Conservation (phyloP, 2,888 invertebrate species). For the Drosophila mimica region DNA sequence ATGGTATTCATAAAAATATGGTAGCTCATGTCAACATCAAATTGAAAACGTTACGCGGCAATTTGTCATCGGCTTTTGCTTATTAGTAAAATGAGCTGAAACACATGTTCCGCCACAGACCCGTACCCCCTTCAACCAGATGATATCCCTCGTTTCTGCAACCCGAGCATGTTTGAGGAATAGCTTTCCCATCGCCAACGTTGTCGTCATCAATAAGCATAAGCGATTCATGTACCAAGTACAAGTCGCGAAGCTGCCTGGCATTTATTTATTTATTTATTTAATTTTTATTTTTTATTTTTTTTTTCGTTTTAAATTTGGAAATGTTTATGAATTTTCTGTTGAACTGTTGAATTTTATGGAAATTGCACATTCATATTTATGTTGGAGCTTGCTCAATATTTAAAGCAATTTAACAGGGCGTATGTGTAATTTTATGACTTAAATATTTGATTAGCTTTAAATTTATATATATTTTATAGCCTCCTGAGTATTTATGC, state of each 20-base stretch:
- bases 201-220: slow-evolving; percentile 57
- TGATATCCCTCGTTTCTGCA: background rate
- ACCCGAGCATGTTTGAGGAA: slow-evolving; percentile 11
- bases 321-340: slow-evolving; percentile 40
- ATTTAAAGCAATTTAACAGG: slow-evolving; percentile 17
- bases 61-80: slow-evolving; percentile 74
- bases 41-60: slow-evolving; percentile 61
- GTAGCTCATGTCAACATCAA: slow-evolving; percentile 52
- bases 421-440: slow-evolving; percentile 56
- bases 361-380: slow-evolving; percentile 3
- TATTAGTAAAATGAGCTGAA: slow-evolving; percentile 77
- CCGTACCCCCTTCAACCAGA: background rate
- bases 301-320: background rate
- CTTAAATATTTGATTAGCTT: slow-evolving; percentile 37
- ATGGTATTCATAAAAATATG: slow-evolving; percentile 38
- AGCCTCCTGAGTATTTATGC: slow-evolving; percentile 36
- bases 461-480: slow-evolving; percentile 47
- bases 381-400: slow-evolving; percentile 4
- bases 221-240: slow-evolving; percentile 57
- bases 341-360: slow-evolving; percentile 36
- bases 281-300: background rate
- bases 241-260: slow-evolving; percentile 12
- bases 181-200: slow-evolving; percentile 26
- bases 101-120: slow-evolving; percentile 64
- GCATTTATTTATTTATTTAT: slow-evolving; percentile 14